These are phyloP conservation scores for Cephalotes varians DNA, from an alignment of 2,888 invertebrate species.

Conservation along the genomic window DNA sequence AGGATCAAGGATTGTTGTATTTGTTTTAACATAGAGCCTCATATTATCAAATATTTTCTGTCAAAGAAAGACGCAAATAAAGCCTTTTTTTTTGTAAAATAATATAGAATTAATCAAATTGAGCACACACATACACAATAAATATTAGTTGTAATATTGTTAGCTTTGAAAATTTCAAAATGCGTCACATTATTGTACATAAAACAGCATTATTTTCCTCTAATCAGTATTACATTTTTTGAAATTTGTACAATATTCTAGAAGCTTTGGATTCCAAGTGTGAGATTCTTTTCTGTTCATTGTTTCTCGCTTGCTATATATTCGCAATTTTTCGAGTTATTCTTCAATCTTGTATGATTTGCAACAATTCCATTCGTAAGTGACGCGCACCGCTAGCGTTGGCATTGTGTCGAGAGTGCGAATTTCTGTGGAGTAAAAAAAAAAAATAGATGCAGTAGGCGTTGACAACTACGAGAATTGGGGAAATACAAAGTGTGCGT, in stretches of 20 bases:
- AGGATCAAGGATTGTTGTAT: too few relatives aligned
- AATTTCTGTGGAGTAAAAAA: constrained; percentile 3
- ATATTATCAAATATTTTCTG: not conserved
- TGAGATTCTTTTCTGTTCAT: not conserved
- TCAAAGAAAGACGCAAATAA: not conserved
- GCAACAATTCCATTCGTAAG: constrained; percentile 50
- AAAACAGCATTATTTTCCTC: not conserved
- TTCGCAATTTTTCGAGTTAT: not conserved
- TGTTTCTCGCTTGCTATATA: constrained; percentile 10
- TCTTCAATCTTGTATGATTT: not conserved
- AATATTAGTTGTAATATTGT: not conserved
- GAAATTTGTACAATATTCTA: not conserved
- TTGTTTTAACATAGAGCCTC: not conserved
- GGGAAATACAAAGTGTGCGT: not conserved
- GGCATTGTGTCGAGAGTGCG: constrained; percentile 11
- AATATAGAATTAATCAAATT: not conserved
- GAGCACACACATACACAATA: too few relatives aligned
- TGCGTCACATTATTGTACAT: not conserved
- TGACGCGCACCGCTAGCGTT: constrained; percentile 56
- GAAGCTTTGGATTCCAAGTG: not conserved
- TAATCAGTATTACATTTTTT: not conserved
- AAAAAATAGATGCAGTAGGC: not conserved
- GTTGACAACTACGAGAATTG: not conserved
- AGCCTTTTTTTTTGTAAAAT: not conserved
- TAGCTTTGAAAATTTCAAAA: not conserved